Evolutionary conservation across 2,113 vertebrate genomes (phyloP), one percentile per base, ranked within the genome.

Genomic region (Meles meles): DNA sequence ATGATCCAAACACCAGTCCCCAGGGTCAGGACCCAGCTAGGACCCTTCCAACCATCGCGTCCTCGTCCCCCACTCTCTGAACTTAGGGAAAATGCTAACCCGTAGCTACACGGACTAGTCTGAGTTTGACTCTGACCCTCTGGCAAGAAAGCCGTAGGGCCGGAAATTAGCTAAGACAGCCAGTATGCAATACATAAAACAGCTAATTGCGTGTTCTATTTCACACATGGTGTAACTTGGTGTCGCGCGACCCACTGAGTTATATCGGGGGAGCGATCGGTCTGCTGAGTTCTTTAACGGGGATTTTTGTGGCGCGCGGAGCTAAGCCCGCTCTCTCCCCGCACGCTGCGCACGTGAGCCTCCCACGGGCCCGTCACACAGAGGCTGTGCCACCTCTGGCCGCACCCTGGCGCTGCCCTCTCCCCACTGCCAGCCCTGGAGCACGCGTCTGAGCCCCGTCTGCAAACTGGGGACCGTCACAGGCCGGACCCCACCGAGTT

Each of bases 1-100:
- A 0, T 0, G 0, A 23, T 31, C 59, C 63, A 37, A 12, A 34
- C 0, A 42, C 44, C 10, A 17, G 8, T 2, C 37, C 55, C 31
- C 65, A 42, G 3, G 0, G 13, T 37, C 37, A 6, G 44, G 55
- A 21, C 42, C 76, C 1, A 1, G 15, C 49, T 11, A 0, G 2
- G 1, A 39, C 7, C 77, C 31, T 91, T 31, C 63, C 18, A 14
- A 15, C 2, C 5, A 14, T 0, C 18, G 0, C 23, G 0, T 3
- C 85, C 42, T n/a, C 0, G 6, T 5, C 23, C 83, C 13, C 5
- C 29, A 12, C 37, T 34, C 57, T 17, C 47, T 14, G 20, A 55
- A 63, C 65, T 42, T 7, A 9, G 0, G 34, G 69, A 42, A 71
- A 47, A 57, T 4, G 72, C 11, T 29, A 31, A 57, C 67, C 72